Evolutionary conservation across 2,797 vertebrate genomes (phyloP), one percentile per base, ranked within the genome.

Genomic region (Danio choprae): DNA sequence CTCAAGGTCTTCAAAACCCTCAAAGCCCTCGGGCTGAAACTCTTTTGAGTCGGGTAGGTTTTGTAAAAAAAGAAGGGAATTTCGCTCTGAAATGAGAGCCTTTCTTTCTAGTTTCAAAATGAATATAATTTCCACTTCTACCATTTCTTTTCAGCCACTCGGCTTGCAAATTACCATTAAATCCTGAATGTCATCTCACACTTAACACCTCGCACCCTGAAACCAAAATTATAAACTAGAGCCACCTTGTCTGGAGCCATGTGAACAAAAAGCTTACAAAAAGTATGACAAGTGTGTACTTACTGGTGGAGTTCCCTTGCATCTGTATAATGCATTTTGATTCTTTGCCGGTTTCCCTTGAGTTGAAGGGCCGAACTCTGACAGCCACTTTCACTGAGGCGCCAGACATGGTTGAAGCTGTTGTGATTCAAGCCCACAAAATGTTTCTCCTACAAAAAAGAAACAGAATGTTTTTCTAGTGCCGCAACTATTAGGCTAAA

Each of bases 251-350:
- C 79, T 70, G 20, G 12, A 78, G 62, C 22, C 51, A 70, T 38
- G 64, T 74, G 73, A 82, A 62, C 38, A 20, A 77, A 82, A 53
- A 59, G 68, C 77, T 55, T 58, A 50, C 38, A 65, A 70, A 56
- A 43, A 76, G 53, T 51, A 36, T 58, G 7, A 56, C 48, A 63
- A 83, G 64, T 58, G 43, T 40, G 5, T 60, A 97, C 98, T 99
- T 94, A 99, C 98, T 98, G 88, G 98, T 99, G 9, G 96, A 96
- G 90, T 96, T 99, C 91, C 98, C 98, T 91, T 99, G 98, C 98
- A 99, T 99, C 92, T 99, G 98, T 90, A 99, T 99, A 89, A 99
- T 99, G 91, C 98, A 99, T 93, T 98, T 98, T 78, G 98, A 98
- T 0, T 99, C 98, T 87, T 98, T 99, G 95, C 96, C 88, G 77